Percentiles rank a stretch among this genome's conserved stretches.
Conservation (phyloP, 2,113 vertebrate genomes). For the Lycaon pictus region DNA sequence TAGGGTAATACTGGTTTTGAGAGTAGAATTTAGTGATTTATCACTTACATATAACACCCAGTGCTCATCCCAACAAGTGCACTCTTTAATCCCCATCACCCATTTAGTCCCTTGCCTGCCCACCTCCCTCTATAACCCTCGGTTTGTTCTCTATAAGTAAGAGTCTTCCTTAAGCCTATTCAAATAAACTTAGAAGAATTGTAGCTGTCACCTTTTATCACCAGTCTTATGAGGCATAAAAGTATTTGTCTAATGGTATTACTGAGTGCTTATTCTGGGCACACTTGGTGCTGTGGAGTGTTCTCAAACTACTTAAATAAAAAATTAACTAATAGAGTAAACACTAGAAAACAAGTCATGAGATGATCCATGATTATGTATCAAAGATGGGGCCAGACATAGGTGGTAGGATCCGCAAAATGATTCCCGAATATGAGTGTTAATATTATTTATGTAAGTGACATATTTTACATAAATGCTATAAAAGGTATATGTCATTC, state of each 20-base stretch:
- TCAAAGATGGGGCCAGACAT: background rate
- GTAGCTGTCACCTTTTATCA: background rate
- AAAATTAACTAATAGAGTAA: background rate
- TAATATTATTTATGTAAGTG: background rate
- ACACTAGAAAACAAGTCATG: background rate
- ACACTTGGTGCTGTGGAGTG: background rate
- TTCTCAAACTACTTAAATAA: background rate
- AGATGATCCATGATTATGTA: background rate
- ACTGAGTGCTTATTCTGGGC: background rate
- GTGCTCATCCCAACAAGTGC: background rate
- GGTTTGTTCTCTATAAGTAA: background rate
- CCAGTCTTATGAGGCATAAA: background rate
- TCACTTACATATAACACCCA: no score
- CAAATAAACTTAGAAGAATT: conserved; percentile 41
- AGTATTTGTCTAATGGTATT: conserved; percentile 25
- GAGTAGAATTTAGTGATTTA: background rate
- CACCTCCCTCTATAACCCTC: background rate
- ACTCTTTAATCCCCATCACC: background rate
- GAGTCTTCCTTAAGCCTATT: background rate
- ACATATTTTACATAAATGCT: background rate
- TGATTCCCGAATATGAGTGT: background rate
- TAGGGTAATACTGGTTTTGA: background rate
- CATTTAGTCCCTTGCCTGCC: background rate
- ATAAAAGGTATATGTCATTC: background rate
- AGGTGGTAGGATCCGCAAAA: background rate